Evolutionary conservation across 2,113 vertebrate genomes (phyloP), one percentile per base, ranked within the genome.

Genomic region (Eonycteris spelaea): DNA sequence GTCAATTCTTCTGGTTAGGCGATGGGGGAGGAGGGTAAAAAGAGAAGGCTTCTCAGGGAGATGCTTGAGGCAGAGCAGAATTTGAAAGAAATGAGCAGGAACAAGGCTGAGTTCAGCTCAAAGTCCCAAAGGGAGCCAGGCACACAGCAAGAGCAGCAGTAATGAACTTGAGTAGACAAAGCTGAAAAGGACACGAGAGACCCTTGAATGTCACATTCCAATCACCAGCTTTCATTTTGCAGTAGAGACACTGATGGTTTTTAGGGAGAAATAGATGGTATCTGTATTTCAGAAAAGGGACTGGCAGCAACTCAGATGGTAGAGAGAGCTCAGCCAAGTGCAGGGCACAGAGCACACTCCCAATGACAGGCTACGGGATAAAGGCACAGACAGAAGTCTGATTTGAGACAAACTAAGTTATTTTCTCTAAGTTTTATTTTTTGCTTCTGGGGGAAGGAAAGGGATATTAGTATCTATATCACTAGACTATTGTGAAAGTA

Each of bases 131-230:
- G 18, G 43, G 1, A 38, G 7, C 11, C 5, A n/a, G 40, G 48
- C 53, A 24, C 1, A 38, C 26, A 21, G 38, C 7, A 38, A 30
- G 59, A 30, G 5, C 16, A 51, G 33, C 15, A 38, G 33, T 33
- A 4, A 33, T 15, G 24, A 26, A 4, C 10, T 22, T 14, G 43
- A 28, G 22, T 16, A n/a, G 30, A 63, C 22, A 16, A 40, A 28
- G 28, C 38, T 10, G 5, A 21, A 59, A 30, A 51, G 51, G 51
- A 35, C 21, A 21, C 18, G 45, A 77, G 21, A 19, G 28, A 55
- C 16, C 22, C 1, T 30, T 15, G 6, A 35, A 59, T 0, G 2
- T 19, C 57, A 57, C 2, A 5, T 6, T 38, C 21, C 40, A 2
- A 35, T 40, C 11, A 51, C 15, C 10, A 2, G 19, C 13, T 3